Percentiles rank a stretch among this genome's conserved stretches.
phyloP scores from a whole-genome alignment of 2,113 vertebrate species.

The Melanostigma gelatinosum region DNA sequence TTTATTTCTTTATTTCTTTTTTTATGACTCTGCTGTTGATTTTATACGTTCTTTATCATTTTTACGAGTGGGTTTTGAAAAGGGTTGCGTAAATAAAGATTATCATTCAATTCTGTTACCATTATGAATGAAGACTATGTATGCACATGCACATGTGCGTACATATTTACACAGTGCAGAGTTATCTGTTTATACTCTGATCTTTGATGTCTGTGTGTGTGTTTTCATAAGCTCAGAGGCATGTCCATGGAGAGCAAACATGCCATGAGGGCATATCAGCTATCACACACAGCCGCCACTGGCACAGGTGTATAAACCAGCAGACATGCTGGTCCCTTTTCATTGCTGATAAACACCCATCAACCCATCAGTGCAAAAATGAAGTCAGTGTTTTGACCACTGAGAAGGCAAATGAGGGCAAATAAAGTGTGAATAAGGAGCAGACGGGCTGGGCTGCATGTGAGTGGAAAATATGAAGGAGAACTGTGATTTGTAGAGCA shows the following conservation, averaged over 20 bases:
- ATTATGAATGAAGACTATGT: slow-evolving; percentile 23
- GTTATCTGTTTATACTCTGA: slow-evolving; percentile 39
- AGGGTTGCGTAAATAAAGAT: slow-evolving; percentile 35
- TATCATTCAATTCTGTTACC: slow-evolving; percentile 25
- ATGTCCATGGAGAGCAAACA: slow-evolving; percentile 62
- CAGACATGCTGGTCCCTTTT: slow-evolving; percentile 58
- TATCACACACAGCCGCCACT: slow-evolving; percentile 61
- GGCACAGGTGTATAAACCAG: slow-evolving; percentile 78
- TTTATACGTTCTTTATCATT: slow-evolving; percentile 40
- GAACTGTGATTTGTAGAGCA: slow-evolving; percentile 54
- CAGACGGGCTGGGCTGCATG: slow-evolving; percentile 33
- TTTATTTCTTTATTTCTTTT: slow-evolving; percentile 20
- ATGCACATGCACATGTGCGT: slow-evolving; percentile 3
- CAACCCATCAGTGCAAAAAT: slow-evolving; percentile 53
- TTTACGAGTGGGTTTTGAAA: slow-evolving; percentile 48
- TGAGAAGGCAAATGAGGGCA: slow-evolving; percentile 59
- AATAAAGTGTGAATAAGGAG: slow-evolving; percentile 39
- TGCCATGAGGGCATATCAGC: slow-evolving; percentile 74
- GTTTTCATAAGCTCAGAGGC: slow-evolving; percentile 67
- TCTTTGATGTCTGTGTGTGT: slow-evolving; percentile 66
- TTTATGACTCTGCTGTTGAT: slow-evolving; percentile 37
- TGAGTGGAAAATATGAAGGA: slow-evolving; percentile 45
- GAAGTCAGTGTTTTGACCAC: slow-evolving; percentile 62
- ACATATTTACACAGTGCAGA: slow-evolving; percentile 16
- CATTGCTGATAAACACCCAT: slow-evolving; percentile 66